Conservation (phyloP, 2,888 invertebrate genomes). For the Seira ritae region DNA sequence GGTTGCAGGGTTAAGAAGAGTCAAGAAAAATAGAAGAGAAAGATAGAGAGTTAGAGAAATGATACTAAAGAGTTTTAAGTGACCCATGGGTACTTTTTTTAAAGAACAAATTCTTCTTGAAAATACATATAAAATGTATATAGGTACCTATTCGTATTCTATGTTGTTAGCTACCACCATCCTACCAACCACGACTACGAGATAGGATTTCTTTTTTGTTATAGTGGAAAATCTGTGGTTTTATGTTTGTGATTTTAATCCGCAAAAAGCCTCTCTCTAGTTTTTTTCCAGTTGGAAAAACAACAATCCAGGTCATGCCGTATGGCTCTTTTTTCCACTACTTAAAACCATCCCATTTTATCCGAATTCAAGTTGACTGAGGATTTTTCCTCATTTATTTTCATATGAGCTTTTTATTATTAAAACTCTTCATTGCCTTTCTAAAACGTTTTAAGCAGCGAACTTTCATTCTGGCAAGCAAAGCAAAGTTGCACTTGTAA, state of each 20-base stretch:
- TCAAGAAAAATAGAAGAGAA: neutral
- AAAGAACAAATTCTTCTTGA: slow-evolving; percentile 36
- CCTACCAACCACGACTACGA: neutral
- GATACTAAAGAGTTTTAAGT: slow-evolving; percentile 64
- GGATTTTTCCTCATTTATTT: no score
- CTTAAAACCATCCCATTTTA: slow-evolving; percentile 21
- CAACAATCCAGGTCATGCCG: slow-evolving; percentile 32
- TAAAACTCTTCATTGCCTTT: slow-evolving; percentile 35
- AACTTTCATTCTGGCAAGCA: no score
- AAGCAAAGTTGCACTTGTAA: no score
- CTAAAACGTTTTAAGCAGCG: no score
- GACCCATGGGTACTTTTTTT: slow-evolving; percentile 70
- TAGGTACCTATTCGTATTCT: no score
- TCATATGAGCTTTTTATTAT: slow-evolving; percentile 15
- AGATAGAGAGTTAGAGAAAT: slow-evolving; percentile 35
- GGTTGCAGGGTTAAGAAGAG: no score
- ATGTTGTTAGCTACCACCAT: no score
- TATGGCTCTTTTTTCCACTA: slow-evolving; percentile 4
- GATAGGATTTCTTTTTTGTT: no score
- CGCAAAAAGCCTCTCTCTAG: slow-evolving; percentile 5
- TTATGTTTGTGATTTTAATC: slow-evolving; percentile 22
- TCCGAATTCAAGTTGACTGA: no score
- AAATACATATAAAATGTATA: no score
- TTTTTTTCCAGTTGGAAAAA: slow-evolving; percentile 12
- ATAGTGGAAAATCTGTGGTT: slow-evolving; percentile 19